Evolutionary conservation across 2,888 invertebrate species (phyloP), one percentile per base, ranked within the genome.

Genomic region (Unio delphinus): DNA sequence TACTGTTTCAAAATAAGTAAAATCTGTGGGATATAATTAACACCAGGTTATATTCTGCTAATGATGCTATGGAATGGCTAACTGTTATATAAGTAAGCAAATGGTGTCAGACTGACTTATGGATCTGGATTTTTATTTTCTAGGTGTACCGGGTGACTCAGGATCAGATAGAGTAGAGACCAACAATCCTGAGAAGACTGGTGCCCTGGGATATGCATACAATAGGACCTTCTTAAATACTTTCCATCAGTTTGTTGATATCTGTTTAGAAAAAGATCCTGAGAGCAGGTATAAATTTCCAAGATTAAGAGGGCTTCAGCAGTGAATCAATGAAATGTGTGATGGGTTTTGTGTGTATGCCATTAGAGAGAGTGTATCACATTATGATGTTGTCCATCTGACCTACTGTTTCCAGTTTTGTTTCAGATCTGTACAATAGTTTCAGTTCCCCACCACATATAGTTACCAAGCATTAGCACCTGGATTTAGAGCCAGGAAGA

Each of bases 221-320:
- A 74, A 73, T 34, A 91, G 95, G 70, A 92, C 92, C 79, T 95
- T 96, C 76, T 93, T 94, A 4, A 94, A 94, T 78, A 91, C 93
- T 81, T 94, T 96, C 89, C 96, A 96, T 88, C 93, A 94, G 79
- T 92, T 96, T 83, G 93, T 94, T 67, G 94, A 94, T n/a, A 55
- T 80, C 3, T 87, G 88, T 78, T 70, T 88, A 54, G 84, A 86
- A 67, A 82, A 80, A 68, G 85, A 88, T 65, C 81, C 86, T 3
- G 67, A 76, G 18, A 63, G 73, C 61, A 84, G 87, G 88, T 87
- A 65, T 18, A 23, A n/a, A 58, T 58, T 23, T 58, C 11, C 56
- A 58, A 4, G 8, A 26, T n/a, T n/a, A 23, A 68, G 7, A n/a
- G 23, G 28, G 45, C 5, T 28, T 23, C n/a, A 45, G 30, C 30